Conservation (phyloP, 2,113 vertebrate species). For the Ciconia maguari region DNA sequence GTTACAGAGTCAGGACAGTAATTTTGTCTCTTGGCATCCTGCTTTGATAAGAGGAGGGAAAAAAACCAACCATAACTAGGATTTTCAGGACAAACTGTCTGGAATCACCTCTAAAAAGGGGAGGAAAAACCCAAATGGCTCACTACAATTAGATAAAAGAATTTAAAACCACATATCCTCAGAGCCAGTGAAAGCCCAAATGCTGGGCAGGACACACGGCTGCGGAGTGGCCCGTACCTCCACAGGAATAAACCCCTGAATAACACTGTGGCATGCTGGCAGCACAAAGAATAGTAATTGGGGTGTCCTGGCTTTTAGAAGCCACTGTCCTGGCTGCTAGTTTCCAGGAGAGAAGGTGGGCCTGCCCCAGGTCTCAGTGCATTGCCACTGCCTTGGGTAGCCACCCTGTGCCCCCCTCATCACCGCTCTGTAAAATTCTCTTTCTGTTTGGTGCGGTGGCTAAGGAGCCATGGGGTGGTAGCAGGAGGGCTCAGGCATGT, state of each 20-base stretch:
- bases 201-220: neutral
- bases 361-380: neutral
- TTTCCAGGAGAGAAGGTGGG: neutral
- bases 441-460: neutral
- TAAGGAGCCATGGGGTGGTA: fast-evolving
- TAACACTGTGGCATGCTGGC: neutral
- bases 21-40: constrained; percentile 24
- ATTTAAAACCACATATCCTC: neutral
- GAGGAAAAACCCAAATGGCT: neutral
- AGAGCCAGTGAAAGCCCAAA: neutral
- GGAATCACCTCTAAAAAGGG: neutral
- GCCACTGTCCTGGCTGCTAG: neutral
- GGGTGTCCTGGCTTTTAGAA: neutral
- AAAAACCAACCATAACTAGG: neutral
- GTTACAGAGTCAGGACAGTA: constrained; percentile 6
- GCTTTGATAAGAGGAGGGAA: neutral
- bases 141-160: neutral
- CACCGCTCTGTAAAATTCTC: neutral
- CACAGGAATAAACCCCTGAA: neutral
- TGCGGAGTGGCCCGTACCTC: neutral
- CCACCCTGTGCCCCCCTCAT: fast-evolving
- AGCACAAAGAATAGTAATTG: neutral
- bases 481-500: neutral
- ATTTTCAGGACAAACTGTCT: neutral
- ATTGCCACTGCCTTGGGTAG: neutral